Base-by-base conservation (phyloP, 2,797 vertebrate genomes). In the Sebastes dallii region DNA sequence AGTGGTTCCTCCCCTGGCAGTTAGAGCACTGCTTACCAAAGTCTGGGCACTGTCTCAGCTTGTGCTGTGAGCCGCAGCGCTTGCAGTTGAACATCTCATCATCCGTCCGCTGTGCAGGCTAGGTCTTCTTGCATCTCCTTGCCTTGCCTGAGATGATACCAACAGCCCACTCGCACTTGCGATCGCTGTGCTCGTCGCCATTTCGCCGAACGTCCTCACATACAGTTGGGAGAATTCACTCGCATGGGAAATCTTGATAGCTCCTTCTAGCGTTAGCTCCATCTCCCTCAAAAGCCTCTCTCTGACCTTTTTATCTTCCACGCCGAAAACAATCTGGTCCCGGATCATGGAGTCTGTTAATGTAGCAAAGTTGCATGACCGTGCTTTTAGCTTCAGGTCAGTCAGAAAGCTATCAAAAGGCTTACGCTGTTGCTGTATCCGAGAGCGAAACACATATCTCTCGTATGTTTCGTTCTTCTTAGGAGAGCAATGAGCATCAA, bases 1-100 rank as follows among this genome's bases (percentile, higher is more conserved):
- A 66, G 39, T 77, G 74, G 0, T 85, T 78, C 10, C 61, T 81
- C 2, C 29, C 12, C 5, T 66, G 32, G 55, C 78, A 85, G 1
- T 36, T 36, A 36, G 34, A 36, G 34, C 34, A 36, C 34, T 36
- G 34, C 34, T 36, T 13, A 36, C 34, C 34, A 36, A 36, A 36
- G 34, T 12, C 34, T 36, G 34, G 34, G 34, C 34, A 36, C 34
- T 36, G 11, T 36, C 11, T 36, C 34, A 13, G 11, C 34, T 36
- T 36, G 4, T 13, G 34, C 34, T 36, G 34, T 13, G 34, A 36
- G 34, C 34, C 11, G 34, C 11, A 36, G 34, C 4, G 11, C 34
- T 36, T 36, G 34, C 34, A 36, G 34, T 36, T 36, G 34, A 36
- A 36, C 34, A 36, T 36, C 11, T 13, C 4, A 13, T 36, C 11